Conservation (phyloP, 2,797 vertebrate species). For the Hapalemur alaotrensis region DNA sequence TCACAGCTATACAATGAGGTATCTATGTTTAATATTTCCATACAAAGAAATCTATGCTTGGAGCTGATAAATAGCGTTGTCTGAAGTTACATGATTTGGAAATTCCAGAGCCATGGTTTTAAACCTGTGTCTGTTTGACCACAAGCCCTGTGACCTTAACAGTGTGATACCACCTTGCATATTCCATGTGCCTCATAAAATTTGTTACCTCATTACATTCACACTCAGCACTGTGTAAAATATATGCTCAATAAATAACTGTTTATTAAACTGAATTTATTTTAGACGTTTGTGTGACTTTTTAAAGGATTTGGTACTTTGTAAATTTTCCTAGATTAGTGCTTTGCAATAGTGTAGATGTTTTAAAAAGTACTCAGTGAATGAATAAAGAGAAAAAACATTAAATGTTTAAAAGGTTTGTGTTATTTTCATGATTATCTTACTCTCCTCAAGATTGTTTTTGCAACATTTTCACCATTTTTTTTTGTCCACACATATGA, state of each 20-base stretch:
- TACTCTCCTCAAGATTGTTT: background rate
- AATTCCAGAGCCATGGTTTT: background rate
- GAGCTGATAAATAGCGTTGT: background rate
- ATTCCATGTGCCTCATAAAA: background rate
- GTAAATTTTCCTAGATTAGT: background rate
- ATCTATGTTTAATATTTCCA: background rate
- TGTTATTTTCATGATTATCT: background rate
- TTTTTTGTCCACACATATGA: too few relatives aligned
- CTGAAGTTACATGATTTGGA: background rate
- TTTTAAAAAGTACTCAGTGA: background rate
- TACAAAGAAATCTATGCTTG: background rate
- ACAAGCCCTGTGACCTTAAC: background rate
- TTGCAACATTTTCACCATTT: background rate
- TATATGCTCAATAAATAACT: background rate
- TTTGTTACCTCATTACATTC: background rate
- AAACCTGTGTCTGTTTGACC: background rate
- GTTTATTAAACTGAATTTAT: background rate
- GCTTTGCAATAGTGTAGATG: background rate
- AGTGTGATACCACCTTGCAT: background rate
- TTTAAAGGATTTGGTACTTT: background rate
- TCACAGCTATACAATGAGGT: background rate
- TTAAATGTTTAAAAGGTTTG: background rate
- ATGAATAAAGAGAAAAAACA: background rate
- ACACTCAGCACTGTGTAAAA: background rate
- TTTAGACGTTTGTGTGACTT: background rate